Percentiles rank a stretch among this genome's conserved stretches.
These are phyloP conservation scores for Pipistrellus kuhlii DNA, from an alignment of 2,797 vertebrate genomes.

Conservation along the genomic window DNA sequence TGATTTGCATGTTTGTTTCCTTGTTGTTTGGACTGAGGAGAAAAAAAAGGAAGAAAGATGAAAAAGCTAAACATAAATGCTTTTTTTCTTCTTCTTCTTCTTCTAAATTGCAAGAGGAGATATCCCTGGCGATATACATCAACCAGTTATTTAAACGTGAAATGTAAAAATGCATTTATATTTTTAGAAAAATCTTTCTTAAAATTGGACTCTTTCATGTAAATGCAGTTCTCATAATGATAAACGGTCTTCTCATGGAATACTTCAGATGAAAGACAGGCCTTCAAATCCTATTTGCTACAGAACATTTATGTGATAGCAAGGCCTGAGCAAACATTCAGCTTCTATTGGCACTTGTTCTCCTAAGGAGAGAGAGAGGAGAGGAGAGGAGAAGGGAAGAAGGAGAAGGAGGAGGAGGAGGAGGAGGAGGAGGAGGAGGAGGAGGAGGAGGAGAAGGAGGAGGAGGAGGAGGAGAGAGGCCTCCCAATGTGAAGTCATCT, in stretches of 20 bases:
- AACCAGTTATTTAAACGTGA: background rate
- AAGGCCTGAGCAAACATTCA: slow-evolving; percentile 53
- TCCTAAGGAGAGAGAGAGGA: background rate
- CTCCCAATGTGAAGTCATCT: slow-evolving; percentile 27
- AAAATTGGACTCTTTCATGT: slow-evolving; percentile 32
- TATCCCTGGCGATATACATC: background rate
- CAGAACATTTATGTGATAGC: background rate
- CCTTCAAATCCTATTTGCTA: slow-evolving; percentile 12
- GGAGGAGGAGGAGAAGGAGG: too few species aligned
- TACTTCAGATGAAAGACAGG: slow-evolving; percentile 38
- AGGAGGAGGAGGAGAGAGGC: too few species aligned
- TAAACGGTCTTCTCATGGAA: slow-evolving; percentile 52
- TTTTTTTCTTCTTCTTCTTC: background rate
- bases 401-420: fast-evolving
- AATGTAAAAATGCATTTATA: background rate
- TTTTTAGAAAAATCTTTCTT: background rate
- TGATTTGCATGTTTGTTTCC: background rate
- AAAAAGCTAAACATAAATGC: background rate
- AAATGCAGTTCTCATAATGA: slow-evolving; percentile 67
- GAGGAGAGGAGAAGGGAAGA: background rate
- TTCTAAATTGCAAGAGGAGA: background rate
- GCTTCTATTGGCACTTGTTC: slow-evolving; percentile 63
- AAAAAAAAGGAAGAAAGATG: background rate
- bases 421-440: too few species aligned
- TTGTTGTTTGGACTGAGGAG: slow-evolving; percentile 18